Conservation (phyloP, 2,113 vertebrate species). For the Siniperca chuatsi region DNA sequence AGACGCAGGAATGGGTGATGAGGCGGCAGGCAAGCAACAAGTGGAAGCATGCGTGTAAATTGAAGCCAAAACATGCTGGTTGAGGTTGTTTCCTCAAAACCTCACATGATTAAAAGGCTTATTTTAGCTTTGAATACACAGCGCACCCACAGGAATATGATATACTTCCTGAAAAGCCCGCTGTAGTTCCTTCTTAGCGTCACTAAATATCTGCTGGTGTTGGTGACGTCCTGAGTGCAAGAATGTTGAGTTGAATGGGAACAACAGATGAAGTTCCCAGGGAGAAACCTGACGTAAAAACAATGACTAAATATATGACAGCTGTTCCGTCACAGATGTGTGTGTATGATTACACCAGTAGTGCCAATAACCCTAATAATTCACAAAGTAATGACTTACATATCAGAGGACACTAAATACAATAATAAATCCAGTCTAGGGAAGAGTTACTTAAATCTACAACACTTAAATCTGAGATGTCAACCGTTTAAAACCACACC, state of each 20-base stretch:
- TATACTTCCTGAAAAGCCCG: constrained; percentile 7
- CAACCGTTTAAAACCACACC: not conserved
- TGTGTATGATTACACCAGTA: not conserved
- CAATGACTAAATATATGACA: constrained; percentile 3
- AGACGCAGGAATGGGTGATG: constrained; percentile 67
- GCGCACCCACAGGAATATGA: not conserved
- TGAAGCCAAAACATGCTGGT: not conserved
- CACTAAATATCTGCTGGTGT: not conserved
- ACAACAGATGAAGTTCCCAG: constrained; percentile 6
- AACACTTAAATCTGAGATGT: not conserved
- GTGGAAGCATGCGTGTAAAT: not conserved
- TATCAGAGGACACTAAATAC: not conserved
- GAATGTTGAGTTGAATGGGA: constrained; percentile 3
- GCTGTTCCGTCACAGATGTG: not conserved
- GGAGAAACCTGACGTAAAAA: constrained; percentile 5
- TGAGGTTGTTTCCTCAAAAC: not conserved
- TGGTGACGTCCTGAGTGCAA: not conserved
- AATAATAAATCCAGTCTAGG: not conserved
- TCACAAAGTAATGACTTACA: not conserved
- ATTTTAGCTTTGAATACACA: not conserved
- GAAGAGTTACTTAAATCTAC: not conserved
- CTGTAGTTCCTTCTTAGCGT: not conserved
- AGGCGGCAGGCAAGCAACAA: constrained; percentile 31
- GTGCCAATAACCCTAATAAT: not conserved
- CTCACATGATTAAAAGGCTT: not conserved